Base-by-base conservation (phyloP, 2,113 vertebrate genomes). In the Odontesthes bonariensis region DNA sequence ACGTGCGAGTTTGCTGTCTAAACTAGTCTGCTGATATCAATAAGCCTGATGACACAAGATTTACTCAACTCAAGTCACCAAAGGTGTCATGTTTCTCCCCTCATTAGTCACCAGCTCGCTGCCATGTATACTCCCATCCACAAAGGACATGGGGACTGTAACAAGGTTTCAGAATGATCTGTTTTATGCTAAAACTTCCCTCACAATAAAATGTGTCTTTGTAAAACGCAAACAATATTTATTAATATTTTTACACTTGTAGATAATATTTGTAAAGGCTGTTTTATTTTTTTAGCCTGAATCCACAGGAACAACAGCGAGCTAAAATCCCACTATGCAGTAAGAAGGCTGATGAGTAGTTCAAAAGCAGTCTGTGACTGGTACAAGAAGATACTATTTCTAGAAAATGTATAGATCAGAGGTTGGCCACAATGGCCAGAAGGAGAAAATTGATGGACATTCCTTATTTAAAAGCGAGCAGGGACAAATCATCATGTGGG, bases 91-190 rank as follows among this genome's bases (percentile, higher is more conserved):
- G 59, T 77, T 49, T 63, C 68, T 53, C 51, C 49, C 52, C 20
- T 1, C 14, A 71, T 83, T 67, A 71, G 57, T 52, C 46, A 71
- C 69, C 61, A 71, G 53, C 73, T 61, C 73, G 32, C 22, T 59
- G 49, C 33, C 13, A 4, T 31, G 10, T 31, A 6, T 31, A 33
- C 46, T 31, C 31, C 46, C 32, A 33, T 19, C 32, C 16, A 6
- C 64, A 65, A 77, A 78, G 81, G 74, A 61, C 70, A 8, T 0
- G 7, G 54, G 3, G 2, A 27, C 16, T 47, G 9, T 53, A 33
- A 38, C 55, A 82, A 80, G 60, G 64, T 76, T 63, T 62, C 55
- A 46, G 42, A 32, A 31, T 51, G 46, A 12, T 20, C 63, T 19
- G 67, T 53, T 67, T 6, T 23, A 52, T 6, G 57, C 68, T 27